A percentile compares a stretch with the other conserved stretches of the same genome.
phyloP scores from a whole-genome alignment of 2,113 vertebrate species.

The Ovis aries region DNA sequence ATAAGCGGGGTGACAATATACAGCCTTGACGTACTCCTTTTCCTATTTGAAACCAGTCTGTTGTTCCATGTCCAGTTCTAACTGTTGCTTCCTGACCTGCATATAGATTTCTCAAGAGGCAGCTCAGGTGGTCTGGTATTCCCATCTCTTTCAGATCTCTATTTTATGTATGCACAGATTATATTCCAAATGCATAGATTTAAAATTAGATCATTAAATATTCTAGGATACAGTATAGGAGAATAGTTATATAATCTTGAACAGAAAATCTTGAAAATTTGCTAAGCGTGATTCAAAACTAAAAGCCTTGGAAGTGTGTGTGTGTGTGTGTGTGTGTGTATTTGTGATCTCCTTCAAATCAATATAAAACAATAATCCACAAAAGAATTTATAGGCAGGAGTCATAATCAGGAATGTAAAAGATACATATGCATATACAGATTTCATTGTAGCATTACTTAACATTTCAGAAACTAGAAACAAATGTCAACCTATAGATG shows the following conservation, averaged over 20 bases:
- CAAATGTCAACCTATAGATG: neutral
- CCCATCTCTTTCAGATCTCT: neutral
- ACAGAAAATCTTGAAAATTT: slow-evolving; percentile 11
- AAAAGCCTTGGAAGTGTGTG: neutral
- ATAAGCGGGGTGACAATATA: too few relatives aligned
- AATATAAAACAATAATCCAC: neutral
- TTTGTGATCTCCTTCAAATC: neutral
- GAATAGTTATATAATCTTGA: neutral
- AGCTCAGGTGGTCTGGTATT: too few relatives aligned
- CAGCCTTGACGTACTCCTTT: too few relatives aligned
- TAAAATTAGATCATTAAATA: neutral
- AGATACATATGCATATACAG: neutral
- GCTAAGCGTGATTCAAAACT: neutral
- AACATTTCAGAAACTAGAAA: neutral
- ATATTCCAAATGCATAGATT: neutral
- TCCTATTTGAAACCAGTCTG: too few relatives aligned
- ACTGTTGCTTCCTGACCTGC: too few relatives aligned
- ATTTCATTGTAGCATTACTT: neutral
- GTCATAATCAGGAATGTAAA: neutral
- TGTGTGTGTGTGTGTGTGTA: neutral
- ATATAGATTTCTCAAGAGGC: too few relatives aligned
- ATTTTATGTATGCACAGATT: neutral
- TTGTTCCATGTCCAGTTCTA: too few relatives aligned
- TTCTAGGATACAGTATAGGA: neutral
- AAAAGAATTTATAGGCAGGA: neutral